Evolutionary conservation across 1,140 invertebrate genomes (phyloP), one percentile per base, ranked within the genome.

Genomic region (Drosophila ficusphila): DNA sequence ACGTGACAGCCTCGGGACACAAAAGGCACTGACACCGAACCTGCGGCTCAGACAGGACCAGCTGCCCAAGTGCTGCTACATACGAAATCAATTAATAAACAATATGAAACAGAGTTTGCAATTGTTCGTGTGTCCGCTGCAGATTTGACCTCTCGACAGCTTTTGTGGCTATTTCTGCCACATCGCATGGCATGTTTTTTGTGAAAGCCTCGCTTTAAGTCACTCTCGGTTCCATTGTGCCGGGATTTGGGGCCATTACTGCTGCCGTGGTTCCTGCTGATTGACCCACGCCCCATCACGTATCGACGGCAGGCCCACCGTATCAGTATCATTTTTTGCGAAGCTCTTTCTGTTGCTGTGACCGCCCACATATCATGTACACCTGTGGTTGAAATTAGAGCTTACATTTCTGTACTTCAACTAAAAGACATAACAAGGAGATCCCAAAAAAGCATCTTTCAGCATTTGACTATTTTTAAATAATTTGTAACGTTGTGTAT

Each of bases 261-360:
- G 42, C 57, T 64, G 23, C 65, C 41, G 36, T 60, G 34, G 41
- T 25, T 64, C 19, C 54, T 73, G 39, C 64, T 77, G 73, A 77
- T 64, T 86, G 76, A 88, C 46, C 67, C 53, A 61, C 34, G 70
- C 39, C 62, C 47, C 62, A 39, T 42, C 62, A 82, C 61, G 78
- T 77, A 56, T 23, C 31, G 39, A 41, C 16, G 25, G 18, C 29
- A 33, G 21, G 23, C 31, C 25, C n/a, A 29, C 36, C 52, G 38
- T 54, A 83, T 78, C 53, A 72, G 64, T 85, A 79, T 68, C 64
- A 58, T 83, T 75, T 74, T 73, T 70, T 33, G 23, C 42, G 12
- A 46, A 29, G 83, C 73, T 70, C 51, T 72, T 72, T 36, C 16
- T 31, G 33, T 38, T 39, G 51, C 38, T 53, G 23, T 11, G 8